These are phyloP conservation scores for Fringilla coelebs DNA, from an alignment of 2,797 vertebrate species.

Conservation along the genomic window DNA sequence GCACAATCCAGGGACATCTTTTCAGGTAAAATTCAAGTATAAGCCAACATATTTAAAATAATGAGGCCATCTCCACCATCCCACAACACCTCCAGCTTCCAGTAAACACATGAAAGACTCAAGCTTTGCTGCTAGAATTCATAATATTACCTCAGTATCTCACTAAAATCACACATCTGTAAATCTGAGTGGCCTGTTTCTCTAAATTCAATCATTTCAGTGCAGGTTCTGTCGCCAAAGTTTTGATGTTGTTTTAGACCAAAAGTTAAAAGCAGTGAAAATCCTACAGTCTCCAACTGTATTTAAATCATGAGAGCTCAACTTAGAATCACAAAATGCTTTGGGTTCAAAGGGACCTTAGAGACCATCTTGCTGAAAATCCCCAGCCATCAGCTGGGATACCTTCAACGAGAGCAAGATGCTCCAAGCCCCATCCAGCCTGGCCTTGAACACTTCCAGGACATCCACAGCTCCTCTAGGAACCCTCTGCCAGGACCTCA, in stretches of 20 bases:
- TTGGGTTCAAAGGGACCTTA: neutral
- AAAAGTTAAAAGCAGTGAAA: slow-evolving; percentile 27
- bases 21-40: neutral
- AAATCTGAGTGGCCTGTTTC: neutral
- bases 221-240: neutral
- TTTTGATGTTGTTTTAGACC: neutral
- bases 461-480: neutral
- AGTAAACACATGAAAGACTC: neutral
- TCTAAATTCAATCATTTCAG: neutral
- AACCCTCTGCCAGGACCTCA: neutral
- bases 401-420: accelerated
- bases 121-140: neutral
- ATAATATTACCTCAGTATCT: neutral
- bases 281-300: neutral
- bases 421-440: neutral
- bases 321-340: neutral
- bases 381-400: neutral
- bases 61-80: neutral
- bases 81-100: neutral
- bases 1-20: neutral
- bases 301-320: neutral
- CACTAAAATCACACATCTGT: neutral
- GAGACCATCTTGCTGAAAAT: accelerated
- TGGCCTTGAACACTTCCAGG: neutral
- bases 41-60: neutral